Evolutionary conservation across 2,113 vertebrate genomes (phyloP), one percentile per base, ranked within the genome.

Genomic region (Dasyornis broadbenti): DNA sequence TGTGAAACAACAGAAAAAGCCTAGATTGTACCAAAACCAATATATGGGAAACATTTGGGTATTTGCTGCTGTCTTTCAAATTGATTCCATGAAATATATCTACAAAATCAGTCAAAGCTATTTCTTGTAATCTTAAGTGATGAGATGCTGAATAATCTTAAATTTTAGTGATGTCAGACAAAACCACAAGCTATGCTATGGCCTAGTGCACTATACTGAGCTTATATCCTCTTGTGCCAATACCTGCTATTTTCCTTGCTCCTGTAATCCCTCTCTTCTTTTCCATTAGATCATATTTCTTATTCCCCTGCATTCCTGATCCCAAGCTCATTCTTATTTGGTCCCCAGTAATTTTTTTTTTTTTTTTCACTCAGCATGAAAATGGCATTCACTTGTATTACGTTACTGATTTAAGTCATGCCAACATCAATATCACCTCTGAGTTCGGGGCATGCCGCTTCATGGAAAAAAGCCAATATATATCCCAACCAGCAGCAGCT

Each of bases 401-500:
- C 68, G 49, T 72, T 61, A 39, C 37, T 30, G 57, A 53, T 76
- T 54, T 57, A 79, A 71, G 49, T 30, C 56, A 71, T 2, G 12
- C 35, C 81, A 92, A 31, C 24, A 84, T 22, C 53, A 60, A 2
- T 23, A 84, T 10, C 69, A 37, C 40, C 44, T 80, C 63, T 23
- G 52, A 66, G 27, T 70, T 30, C 20, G 50, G 79, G 72, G 64
- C 40, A 42, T 0, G 0, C 35, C 0, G 0, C 2, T 1, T 13
- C 33, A 78, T 9, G 27, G n/a, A 45, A 35, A 78, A 86, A 72
- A 54, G 28, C 18, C 56, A 88, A 82, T 22, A 49, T 5, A 57
- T 2, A 68, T 37, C 45, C 53, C 57, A 37, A 22, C 30, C 61
- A 65, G n/a, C 9, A 89, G 37, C 21, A 86, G 81, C 23, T 28